Evolutionary conservation across 2,797 vertebrate species (phyloP).

Genomic region (Jordanella pulchra): DNA sequence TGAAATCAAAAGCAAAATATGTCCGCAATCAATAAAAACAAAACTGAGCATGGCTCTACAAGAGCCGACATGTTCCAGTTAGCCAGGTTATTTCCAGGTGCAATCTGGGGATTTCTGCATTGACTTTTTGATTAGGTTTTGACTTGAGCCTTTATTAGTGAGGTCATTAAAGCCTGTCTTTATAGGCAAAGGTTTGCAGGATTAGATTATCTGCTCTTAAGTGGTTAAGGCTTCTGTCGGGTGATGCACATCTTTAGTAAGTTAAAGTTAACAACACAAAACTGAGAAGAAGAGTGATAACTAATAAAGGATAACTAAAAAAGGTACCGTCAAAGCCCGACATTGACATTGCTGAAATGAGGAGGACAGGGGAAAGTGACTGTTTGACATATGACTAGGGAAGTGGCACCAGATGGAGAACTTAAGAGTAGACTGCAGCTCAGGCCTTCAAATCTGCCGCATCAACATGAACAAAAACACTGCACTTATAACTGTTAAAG

Average conservation of each 20-base stretch:
- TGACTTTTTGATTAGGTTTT: constrained; percentile 38
- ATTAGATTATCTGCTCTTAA: neutral
- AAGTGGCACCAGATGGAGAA: neutral
- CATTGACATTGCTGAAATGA: too few species aligned
- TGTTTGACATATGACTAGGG: too few species aligned
- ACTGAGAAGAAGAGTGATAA: neutral
- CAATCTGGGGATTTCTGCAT: constrained; percentile 23
- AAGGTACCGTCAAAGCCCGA: neutral
- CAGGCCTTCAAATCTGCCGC: neutral
- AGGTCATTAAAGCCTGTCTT: constrained; percentile 30
- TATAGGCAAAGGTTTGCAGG: neutral
- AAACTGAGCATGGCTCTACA: neutral
- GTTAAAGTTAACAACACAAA: neutral
- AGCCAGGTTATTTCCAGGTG: neutral
- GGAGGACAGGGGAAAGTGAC: too few species aligned
- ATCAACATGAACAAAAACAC: neutral
- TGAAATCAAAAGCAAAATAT: constrained; percentile 26
- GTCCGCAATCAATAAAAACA: constrained; percentile 7
- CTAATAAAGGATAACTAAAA: neutral
- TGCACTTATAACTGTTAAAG: neutral
- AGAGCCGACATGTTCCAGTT: neutral
- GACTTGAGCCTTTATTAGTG: constrained; percentile 18
- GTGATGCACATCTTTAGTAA: neutral
- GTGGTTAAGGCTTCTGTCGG: neutral
- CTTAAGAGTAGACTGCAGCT: neutral